These are phyloP conservation scores for Koerneria pararmatus DNA, from an alignment of 2,888 invertebrate genomes.

Conservation along the genomic window DNA sequence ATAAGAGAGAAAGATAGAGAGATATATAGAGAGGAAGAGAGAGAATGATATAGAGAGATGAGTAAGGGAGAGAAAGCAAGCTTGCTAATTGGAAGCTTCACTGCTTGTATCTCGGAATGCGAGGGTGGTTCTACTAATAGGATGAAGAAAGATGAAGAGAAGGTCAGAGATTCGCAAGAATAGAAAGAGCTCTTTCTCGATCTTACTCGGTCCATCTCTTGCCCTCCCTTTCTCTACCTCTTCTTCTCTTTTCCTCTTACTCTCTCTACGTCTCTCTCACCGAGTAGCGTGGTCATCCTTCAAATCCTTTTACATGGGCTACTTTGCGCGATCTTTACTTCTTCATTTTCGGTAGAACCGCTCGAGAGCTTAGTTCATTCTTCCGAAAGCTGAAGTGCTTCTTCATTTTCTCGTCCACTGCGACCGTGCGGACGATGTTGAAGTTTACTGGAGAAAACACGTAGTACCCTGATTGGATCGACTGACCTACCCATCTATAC, in stretches of 20 bases:
- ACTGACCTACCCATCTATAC: too few species aligned
- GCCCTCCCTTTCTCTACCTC: background rate
- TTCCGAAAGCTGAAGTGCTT: too few species aligned
- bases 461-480: too few species aligned
- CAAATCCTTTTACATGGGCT: background rate
- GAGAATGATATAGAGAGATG: background rate
- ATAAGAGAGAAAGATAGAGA: slow-evolving; percentile 7
- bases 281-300: too few species aligned
- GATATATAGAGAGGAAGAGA: background rate
- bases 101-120: background rate
- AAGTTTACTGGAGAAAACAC: too few species aligned
- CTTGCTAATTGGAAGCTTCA: slow-evolving; percentile 1
- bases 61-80: background rate
- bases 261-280: too few species aligned
- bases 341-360: too few species aligned
- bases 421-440: too few species aligned
- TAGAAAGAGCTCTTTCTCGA: background rate
- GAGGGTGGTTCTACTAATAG: background rate
- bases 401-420: too few species aligned
- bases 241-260: too few species aligned
- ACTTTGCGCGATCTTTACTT: background rate
- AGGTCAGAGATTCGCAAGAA: background rate
- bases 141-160: background rate
- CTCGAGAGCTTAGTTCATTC: too few species aligned
- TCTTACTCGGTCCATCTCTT: background rate